phyloP scores from a whole-genome alignment of 2,888 invertebrate genomes.

The Leptura quadrifasciata region DNA sequence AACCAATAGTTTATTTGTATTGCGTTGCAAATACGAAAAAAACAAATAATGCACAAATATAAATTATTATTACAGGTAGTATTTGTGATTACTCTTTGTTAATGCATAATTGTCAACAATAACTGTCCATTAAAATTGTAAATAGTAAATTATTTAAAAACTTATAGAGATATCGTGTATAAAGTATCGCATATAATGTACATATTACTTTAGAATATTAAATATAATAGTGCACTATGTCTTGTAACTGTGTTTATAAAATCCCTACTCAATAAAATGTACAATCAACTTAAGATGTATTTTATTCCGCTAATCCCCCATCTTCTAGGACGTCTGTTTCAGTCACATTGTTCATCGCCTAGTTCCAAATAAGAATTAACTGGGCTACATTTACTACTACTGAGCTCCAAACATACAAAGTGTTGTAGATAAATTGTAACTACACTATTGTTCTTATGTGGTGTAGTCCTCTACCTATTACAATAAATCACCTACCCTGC shows the following conservation, averaged over 20 bases:
- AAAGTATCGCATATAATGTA: conserved; percentile 45
- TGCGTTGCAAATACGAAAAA: neutral
- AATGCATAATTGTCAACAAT: conserved; percentile 43
- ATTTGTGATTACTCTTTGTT: neutral
- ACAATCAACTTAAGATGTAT: conserved; percentile 43
- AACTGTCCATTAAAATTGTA: conserved; percentile 56
- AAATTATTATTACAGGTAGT: neutral
- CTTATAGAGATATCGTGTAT: conserved; percentile 50
- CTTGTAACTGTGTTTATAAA: conserved; percentile 64
- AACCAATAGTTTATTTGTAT: neutral
- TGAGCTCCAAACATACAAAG: too few species aligned
- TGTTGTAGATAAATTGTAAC: too few species aligned
- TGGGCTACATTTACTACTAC: too few species aligned
- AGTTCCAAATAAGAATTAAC: too few species aligned
- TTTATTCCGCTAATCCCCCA: neutral
- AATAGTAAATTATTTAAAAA: conserved; percentile 60
- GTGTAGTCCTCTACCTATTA: too few species aligned
- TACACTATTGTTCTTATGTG: too few species aligned
- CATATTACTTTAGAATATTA: conserved; percentile 43
- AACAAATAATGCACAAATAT: neutral
- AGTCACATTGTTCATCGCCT: too few species aligned
- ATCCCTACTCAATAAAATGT: conserved; percentile 60
- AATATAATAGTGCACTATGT: conserved; percentile 51
- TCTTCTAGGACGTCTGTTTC: too few species aligned
- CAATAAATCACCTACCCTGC: too few species aligned